phyloP scores from a whole-genome alignment of 2,113 vertebrate genomes.

The Prochilodus magdalenae region DNA sequence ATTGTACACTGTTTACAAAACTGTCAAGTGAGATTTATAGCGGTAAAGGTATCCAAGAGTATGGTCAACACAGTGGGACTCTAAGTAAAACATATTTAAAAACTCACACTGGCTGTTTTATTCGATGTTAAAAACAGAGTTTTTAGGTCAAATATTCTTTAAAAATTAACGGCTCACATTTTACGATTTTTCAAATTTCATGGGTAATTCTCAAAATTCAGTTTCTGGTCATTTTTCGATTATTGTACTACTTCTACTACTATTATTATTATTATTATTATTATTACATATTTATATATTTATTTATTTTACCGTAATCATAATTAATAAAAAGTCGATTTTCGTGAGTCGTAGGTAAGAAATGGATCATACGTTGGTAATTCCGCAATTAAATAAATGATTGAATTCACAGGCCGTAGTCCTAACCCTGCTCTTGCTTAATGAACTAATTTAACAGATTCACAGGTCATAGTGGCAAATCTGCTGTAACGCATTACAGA shows the following conservation, averaged over 20 bases:
- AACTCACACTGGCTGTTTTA: constrained; percentile 4
- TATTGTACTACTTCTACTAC: no score
- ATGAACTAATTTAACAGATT: constrained; percentile 42
- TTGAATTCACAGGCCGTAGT: constrained; percentile 46
- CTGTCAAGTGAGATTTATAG: constrained; percentile 77
- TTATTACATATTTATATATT: background rate
- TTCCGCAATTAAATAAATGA: background rate
- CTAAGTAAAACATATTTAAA: constrained; percentile 45
- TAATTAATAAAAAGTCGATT: background rate
- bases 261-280: no score
- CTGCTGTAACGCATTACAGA: constrained; percentile 59
- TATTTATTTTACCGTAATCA: background rate
- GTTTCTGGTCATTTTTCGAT: background rate
- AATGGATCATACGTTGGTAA: background rate
- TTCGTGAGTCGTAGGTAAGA: background rate
- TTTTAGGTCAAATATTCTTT: background rate
- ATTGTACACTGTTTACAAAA: constrained; percentile 80
- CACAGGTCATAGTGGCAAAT: constrained; percentile 48
- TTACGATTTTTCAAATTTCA: background rate
- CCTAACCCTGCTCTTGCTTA: background rate
- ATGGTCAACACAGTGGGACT: constrained; percentile 68
- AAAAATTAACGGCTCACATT: background rate
- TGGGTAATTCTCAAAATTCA: background rate
- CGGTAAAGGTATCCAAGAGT: constrained; percentile 70
- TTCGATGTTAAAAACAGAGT: constrained; percentile 6